Conservation (phyloP, 2,797 vertebrate species). For the Philypnodon macrostomus region DNA sequence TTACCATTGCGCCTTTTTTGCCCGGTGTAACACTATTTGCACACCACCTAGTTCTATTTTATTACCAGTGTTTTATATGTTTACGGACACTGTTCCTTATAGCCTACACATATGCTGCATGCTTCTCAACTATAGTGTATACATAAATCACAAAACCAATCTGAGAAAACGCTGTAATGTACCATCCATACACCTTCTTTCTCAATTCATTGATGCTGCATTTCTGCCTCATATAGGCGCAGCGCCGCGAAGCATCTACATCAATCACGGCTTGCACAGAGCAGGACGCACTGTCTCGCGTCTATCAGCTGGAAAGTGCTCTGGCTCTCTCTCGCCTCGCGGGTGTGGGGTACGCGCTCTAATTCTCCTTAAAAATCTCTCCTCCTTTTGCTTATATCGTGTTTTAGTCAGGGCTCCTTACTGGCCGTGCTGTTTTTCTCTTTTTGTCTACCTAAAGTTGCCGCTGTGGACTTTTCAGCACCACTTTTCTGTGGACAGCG, state of each 20-base stretch:
- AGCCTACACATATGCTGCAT: too few species aligned
- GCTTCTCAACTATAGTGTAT: too few species aligned
- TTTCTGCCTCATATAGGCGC: conserved; percentile 51
- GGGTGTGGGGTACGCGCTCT: conserved; percentile 57
- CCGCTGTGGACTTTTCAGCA: conserved; percentile 69
- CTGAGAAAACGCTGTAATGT: conserved; percentile 43
- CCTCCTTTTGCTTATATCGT: conserved; percentile 11
- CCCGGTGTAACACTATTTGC: too few species aligned
- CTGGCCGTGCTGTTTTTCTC: conserved; percentile 29
- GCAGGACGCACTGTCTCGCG: conserved; percentile 53
- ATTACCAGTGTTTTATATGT: too few species aligned
- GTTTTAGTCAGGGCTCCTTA: conserved; percentile 10
- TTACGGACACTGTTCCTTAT: too few species aligned
- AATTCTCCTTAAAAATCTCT: conserved; percentile 38
- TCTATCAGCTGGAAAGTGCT: conserved; percentile 62
- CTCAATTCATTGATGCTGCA: conserved; percentile 43
- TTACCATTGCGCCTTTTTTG: background rate
- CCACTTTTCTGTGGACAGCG: conserved; percentile 73
- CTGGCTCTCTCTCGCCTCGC: conserved; percentile 40
- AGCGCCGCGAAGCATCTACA: conserved; percentile 62
- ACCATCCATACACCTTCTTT: conserved; percentile 31
- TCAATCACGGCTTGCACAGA: conserved; percentile 63
- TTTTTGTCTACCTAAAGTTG: conserved; percentile 66
- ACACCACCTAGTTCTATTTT: too few species aligned
- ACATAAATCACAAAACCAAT: too few species aligned